phyloP scores from a whole-genome alignment of 2,888 invertebrate species.

The Mesorhabditis belari region DNA sequence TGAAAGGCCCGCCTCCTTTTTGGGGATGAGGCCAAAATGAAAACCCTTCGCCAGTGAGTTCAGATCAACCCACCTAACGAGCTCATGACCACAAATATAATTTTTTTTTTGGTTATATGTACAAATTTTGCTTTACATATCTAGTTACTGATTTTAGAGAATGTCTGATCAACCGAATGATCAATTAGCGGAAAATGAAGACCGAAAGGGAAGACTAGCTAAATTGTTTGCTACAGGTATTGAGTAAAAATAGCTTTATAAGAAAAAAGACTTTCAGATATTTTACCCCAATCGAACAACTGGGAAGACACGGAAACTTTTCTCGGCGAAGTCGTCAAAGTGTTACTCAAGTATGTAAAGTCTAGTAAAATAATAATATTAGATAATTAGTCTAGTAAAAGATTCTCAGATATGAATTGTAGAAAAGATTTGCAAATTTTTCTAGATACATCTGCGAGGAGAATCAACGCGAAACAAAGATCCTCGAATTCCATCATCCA shows the following conservation, averaged over 20 bases:
- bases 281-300: constrained; percentile 43
- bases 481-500: constrained; percentile 91
- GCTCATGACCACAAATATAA: no score
- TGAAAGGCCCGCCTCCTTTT: no score
- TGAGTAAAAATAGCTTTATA: background rate
- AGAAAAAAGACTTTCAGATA: constrained; percentile 29
- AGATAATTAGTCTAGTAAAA: background rate
- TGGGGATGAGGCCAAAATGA: no score
- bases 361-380: background rate
- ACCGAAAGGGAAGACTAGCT: constrained; percentile 1
- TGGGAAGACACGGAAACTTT: constrained; percentile 69
- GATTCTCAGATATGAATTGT: constrained; percentile 67
- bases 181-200: no score
- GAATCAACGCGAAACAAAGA: constrained; percentile 60
- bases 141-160: no score
- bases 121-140: no score
- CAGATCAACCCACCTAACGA: no score
- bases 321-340: constrained; percentile 69
- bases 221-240: background rate
- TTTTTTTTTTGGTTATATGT: no score
- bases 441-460: constrained; percentile 69
- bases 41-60: no score
- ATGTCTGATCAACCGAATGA: no score
- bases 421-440: constrained; percentile 67
- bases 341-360: background rate